Base-by-base conservation (phyloP, 2,797 vertebrate species). In the Zenarchopterus dispar region DNA sequence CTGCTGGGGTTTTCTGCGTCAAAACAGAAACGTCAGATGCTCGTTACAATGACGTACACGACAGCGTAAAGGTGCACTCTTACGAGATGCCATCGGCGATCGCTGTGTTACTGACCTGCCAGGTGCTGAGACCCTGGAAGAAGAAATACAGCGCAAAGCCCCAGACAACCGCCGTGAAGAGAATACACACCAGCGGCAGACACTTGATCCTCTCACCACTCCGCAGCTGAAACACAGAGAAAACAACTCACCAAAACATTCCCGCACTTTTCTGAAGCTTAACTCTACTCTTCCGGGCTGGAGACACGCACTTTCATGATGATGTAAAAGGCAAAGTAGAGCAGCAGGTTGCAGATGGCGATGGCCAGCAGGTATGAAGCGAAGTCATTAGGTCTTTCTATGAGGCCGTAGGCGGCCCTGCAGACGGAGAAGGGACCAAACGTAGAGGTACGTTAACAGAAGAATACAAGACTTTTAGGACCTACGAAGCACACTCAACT, bases 321-420 rank as follows among this genome's bases (percentile, higher is more conserved):
- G 78, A 99, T 99, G 91, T 99, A 99, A 87, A 99, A 99, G 85
- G 97, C 97, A 2, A 97, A 99, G 87, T 99, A 99, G 17, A 99
- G 96, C 44, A 99, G 94, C 77, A 99, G 93, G 93, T 99, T 99
- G 91, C 97, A 99, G 93, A 99, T 98, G 88, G 94, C 97, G 1
- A 99, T 99, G 87, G 96, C 97, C 91, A 99, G 77, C 68, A 99
- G 88, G 88, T 99, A 99, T 62, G 97, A 99, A 79, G 97, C 97
- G 0, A 99, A 99, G 86, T 99, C 97, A 2, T 96, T 98, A 17
- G 97, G 97, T 59, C 92, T 93, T 76, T 94, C 88, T 46, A 98
- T 94, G 68, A 99, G 95, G 44, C 97, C 97, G 0, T 97, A 98
- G 7, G 96, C 95, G 48, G 96, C 97, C 2, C 97, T 99, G 81